Evolutionary conservation across 2,797 vertebrate genomes (phyloP), one percentile per base, ranked within the genome.

Genomic region (Poecilia wingei): DNA sequence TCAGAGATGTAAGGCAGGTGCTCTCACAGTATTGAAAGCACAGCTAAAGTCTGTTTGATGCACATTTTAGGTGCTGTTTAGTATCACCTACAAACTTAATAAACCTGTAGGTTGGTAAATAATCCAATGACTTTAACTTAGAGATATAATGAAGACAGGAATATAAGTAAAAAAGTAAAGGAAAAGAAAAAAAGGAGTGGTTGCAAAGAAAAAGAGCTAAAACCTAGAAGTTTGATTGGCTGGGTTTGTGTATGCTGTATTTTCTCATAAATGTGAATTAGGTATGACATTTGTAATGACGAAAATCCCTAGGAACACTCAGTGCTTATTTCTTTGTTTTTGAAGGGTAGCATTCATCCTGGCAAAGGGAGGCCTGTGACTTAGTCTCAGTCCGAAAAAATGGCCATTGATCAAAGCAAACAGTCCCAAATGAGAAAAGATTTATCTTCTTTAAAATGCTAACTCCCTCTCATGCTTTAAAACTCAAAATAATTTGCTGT

Each of bases 321-420:
- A 13, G 49, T 55, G n/a, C 39, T 33, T 57, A 77, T 39, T 69
- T 22, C 28, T 66, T 74, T 81, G 28, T 78, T 79, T 76, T 79
- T 64, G 73, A 82, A 86, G 74, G 72, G 45, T 70, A 84, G 66
- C 20, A 66, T 39, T 84, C 64, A 79, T 73, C 16, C 72, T 80
- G 55, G 59, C 61, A 87, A 53, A 77, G 1, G 49, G 28, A 69
- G 49, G 6, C 39, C 39, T 68, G 14, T 45, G 66, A 14, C 16
- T 53, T 18, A 41, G 20, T 25, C 18, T 49, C 39, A 45, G 13
- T 45, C n/a, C 4, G 2, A 57, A 45, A 57, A 79, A 31, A 73
- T 73, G 25, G 57, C 33, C 25, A 64, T 33, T 68, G n/a, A 46
- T 75, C 41, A 36, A 76, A 59, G 9, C 41, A 72, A 72, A 46